Evolutionary conservation across 2,797 vertebrate genomes (phyloP).

Genomic region (Cirrhinus mrigala): DNA sequence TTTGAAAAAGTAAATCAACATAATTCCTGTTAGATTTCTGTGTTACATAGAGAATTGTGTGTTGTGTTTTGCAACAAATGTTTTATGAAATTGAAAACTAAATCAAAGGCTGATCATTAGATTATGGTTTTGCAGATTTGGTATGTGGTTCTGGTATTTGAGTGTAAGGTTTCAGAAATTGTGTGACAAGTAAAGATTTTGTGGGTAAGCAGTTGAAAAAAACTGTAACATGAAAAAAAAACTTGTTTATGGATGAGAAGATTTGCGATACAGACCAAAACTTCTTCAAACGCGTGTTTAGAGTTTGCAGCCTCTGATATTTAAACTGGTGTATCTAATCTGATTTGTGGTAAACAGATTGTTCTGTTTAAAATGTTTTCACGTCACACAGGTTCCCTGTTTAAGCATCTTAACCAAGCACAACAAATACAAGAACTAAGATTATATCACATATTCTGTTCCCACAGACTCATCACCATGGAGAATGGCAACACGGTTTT

Average conservation of each 20-base stretch:
- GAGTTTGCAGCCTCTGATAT: not conserved
- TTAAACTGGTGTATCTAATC: not conserved
- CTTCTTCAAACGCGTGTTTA: not conserved
- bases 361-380: not conserved
- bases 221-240: not conserved
- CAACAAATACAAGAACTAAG: not conserved
- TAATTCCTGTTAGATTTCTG: too few species aligned
- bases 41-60: too few species aligned
- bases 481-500: not conserved
- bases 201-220: too few species aligned
- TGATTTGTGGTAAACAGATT: not conserved
- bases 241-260: not conserved
- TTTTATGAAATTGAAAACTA: too few species aligned
- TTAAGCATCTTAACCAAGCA: not conserved
- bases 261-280: not conserved
- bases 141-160: too few species aligned
- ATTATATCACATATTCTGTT: not conserved
- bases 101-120: too few species aligned
- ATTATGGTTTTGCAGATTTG: too few species aligned
- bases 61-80: too few species aligned
- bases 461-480: not conserved
- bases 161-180: too few species aligned
- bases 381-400: not conserved
- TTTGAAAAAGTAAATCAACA: too few species aligned
- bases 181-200: too few species aligned